These are phyloP conservation scores for Ligdia adustata DNA, from an alignment of 2,888 invertebrate genomes.

Conservation along the genomic window DNA sequence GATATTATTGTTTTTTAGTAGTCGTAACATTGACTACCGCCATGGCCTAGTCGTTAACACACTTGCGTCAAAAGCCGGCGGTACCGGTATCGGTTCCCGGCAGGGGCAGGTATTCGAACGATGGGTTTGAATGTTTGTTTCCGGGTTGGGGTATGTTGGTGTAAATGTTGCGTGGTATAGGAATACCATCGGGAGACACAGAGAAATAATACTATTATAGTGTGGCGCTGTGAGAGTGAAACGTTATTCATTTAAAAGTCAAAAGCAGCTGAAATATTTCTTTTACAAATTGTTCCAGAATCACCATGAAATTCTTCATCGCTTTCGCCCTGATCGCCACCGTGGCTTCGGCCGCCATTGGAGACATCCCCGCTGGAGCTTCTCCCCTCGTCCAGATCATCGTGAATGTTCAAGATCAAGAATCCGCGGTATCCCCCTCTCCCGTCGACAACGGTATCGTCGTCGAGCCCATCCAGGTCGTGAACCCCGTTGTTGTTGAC, in stretches of 20 bases:
- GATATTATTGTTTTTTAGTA: background rate
- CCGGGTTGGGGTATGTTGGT: no score
- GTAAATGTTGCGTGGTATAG: no score
- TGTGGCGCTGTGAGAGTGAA: no score
- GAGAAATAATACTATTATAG: no score
- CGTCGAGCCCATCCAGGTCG: conserved; percentile 30
- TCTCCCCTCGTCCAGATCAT: conserved; percentile 51
- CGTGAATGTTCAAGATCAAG: conserved; percentile 44
- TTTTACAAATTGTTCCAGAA: conserved; percentile 40
- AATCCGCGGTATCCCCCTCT: conserved; percentile 22
- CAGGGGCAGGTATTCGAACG: no score
- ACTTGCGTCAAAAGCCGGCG: no score
- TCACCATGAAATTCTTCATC: conserved; percentile 63
- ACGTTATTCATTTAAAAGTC: no score
- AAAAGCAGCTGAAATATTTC: no score
- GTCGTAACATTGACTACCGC: background rate
- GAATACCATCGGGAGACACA: no score
- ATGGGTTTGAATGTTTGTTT: no score
- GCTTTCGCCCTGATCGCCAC: conserved; percentile 59
- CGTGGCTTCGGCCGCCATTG: conserved; percentile 55
- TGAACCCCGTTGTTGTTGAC: conserved; percentile 28
- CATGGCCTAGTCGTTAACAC: no score
- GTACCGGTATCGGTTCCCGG: no score
- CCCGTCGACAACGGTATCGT: conserved; percentile 24
- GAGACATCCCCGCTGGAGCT: conserved; percentile 25